Conservation (phyloP, 1,140 invertebrate species). For the Nomia melanderi region DNA sequence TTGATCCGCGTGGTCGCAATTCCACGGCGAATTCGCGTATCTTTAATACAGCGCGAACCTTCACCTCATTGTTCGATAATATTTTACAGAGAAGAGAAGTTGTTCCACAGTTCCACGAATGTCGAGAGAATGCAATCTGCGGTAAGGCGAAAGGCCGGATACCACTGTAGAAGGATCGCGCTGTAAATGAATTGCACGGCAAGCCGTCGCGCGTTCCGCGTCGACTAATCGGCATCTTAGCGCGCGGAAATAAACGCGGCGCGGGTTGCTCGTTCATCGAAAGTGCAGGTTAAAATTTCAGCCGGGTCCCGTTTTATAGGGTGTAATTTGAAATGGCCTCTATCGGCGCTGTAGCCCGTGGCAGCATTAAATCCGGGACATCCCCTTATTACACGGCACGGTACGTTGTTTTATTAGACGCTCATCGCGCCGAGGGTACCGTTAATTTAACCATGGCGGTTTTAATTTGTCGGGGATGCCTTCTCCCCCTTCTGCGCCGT, state of each 20-base stretch:
- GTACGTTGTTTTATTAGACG: conserved; percentile 57
- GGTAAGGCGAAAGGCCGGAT: no score
- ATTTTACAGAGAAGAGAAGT: no score
- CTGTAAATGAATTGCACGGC: not conserved
- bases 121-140: not conserved
- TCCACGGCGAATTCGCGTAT: no score
- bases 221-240: not conserved
- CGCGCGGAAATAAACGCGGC: conserved; percentile 9
- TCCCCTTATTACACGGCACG: conserved; percentile 51
- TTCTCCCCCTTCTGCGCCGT: conserved; percentile 5
- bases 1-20: no score
- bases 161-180: not conserved
- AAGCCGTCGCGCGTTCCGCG: not conserved
- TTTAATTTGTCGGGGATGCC: conserved; percentile 62
- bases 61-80: no score
- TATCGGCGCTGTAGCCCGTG: conserved; percentile 44
- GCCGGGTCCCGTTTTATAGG: conserved; percentile 22
- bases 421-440: conserved; percentile 49
- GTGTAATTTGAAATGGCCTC: conserved; percentile 37
- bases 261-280: conserved; percentile 20
- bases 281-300: conserved; percentile 11
- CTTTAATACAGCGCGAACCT: no score
- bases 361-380: conserved; percentile 54
- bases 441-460: conserved; percentile 67
- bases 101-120: no score